Evolutionary conservation across 23 tunicate genomes (phyloP).

Genomic region (Trididemnum miniatum): DNA sequence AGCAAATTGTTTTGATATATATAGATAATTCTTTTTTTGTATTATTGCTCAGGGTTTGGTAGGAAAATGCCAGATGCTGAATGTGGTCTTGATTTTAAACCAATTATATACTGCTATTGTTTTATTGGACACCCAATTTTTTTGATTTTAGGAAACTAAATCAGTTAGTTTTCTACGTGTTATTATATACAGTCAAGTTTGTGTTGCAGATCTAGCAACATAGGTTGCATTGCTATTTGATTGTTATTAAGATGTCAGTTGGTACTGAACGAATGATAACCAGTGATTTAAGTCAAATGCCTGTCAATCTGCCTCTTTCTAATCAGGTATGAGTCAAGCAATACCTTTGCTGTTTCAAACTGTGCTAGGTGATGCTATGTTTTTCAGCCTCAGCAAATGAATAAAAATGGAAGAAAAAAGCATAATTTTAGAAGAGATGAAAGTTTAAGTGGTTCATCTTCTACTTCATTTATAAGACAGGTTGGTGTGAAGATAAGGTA

Average conservation of each 20-base stretch:
- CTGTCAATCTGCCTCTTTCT: neutral
- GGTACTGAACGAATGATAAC: neutral
- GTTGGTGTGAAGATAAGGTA: neutral
- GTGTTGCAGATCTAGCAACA: no score
- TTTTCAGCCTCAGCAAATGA: slow-evolving; percentile 1
- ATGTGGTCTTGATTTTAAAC: no score
- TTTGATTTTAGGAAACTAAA: no score
- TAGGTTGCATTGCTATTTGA: no score
- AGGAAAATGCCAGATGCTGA: no score
- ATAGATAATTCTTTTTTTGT: no score
- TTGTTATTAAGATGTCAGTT: slow-evolving; percentile 2
- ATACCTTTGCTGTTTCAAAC: neutral
- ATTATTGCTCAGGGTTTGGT: no score
- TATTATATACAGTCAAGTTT: no score
- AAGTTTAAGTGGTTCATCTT: slow-evolving; percentile 19
- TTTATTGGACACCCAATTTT: no score
- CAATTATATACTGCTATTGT: no score
- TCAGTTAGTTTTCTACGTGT: no score
- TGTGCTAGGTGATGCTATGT: neutral
- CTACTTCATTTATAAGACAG: slow-evolving; percentile 20
- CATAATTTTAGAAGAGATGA: slow-evolving; percentile 8
- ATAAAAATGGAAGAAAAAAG: slow-evolving; percentile 1
- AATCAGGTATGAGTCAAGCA: neutral
- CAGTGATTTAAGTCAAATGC: neutral
- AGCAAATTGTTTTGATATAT: no score